Evolutionary conservation across 1,140 invertebrate genomes (phyloP).

Genomic region (Drosophila punjabiensis): DNA sequence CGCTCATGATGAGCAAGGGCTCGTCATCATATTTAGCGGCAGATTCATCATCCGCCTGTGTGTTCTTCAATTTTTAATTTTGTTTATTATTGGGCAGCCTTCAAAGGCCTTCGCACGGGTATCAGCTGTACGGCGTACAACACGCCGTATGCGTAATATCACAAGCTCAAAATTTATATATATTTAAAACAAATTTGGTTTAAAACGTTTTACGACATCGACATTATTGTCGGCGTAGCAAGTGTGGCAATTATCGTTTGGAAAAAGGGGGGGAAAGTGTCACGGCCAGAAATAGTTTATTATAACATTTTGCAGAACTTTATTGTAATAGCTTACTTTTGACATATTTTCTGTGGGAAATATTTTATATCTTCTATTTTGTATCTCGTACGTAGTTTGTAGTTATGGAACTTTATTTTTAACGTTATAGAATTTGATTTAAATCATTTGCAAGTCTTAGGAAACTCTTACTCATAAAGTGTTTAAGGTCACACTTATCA

Average conservation of each 20-base stretch:
- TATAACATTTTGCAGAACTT: not conserved
- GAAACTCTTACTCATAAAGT: not conserved
- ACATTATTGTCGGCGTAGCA: slow-evolving; percentile 43
- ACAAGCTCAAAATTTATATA: slow-evolving; percentile 20
- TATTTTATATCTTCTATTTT: not conserved
- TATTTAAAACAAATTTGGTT: slow-evolving; percentile 39
- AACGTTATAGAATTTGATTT: not conserved
- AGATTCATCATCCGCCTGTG: slow-evolving; percentile 64
- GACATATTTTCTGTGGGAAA: not conserved
- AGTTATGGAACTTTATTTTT: no score
- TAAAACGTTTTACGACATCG: slow-evolving; percentile 50
- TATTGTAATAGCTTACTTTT: slow-evolving; percentile 4
- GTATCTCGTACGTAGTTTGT: not conserved
- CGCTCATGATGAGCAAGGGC: slow-evolving; percentile 21
- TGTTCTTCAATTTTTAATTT: slow-evolving; percentile 43
- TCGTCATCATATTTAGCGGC: slow-evolving; percentile 59
- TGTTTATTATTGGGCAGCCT: slow-evolving; percentile 52
- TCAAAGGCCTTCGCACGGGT: slow-evolving; percentile 34
- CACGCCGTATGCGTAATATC: slow-evolving; percentile 64
- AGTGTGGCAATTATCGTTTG: slow-evolving; percentile 22
- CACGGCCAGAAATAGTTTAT: slow-evolving; percentile 12
- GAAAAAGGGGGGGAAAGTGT: slow-evolving; percentile 11
- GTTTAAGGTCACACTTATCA: no score
- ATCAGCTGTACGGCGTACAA: slow-evolving; percentile 37
- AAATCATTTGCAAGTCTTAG: not conserved